phyloP scores from a whole-genome alignment of 37 sponge, comb jelly and placozoan species.

The Mnemiopsis leidyi region DNA sequence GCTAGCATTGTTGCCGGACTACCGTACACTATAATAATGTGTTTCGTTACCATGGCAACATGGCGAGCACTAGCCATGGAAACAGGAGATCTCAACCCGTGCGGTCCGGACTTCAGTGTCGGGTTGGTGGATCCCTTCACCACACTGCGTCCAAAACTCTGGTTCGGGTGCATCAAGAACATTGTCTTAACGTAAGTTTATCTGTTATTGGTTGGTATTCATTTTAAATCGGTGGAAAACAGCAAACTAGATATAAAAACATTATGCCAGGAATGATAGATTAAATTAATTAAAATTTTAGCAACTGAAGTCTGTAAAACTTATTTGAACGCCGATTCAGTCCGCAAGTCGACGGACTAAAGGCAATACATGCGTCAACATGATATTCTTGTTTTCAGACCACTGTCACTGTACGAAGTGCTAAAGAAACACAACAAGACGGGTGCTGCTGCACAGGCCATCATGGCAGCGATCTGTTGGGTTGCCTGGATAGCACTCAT shows the following conservation, averaged over 20 bases:
- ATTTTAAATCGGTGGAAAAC: no score
- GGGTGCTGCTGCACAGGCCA: not conserved
- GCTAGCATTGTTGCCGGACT: slow-evolving; percentile 5
- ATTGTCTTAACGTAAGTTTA: not conserved
- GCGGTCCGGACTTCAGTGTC: not conserved
- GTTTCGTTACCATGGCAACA: not conserved
- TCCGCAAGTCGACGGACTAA: no score
- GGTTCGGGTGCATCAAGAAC: not conserved
- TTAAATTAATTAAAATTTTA: no score
- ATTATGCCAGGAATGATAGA: no score
- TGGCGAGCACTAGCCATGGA: slow-evolving; percentile 52
- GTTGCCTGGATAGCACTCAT: slow-evolving; percentile 1
- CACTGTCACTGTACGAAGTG: not conserved
- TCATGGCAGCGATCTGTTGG: not conserved
- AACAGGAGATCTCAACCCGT: slow-evolving; percentile 14
- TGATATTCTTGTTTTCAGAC: no score
- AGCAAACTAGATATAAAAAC: no score
- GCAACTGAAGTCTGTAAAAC: no score
- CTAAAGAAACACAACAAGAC: not conserved
- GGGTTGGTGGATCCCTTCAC: slow-evolving; percentile 25
- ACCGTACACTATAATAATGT: slow-evolving; percentile 14
- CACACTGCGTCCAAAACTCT: not conserved
- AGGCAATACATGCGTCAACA: no score
- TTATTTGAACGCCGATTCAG: no score
- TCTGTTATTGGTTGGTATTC: no score